phyloP scores from a whole-genome alignment of 2,888 invertebrate species.

The Rhodophaea formosa region DNA sequence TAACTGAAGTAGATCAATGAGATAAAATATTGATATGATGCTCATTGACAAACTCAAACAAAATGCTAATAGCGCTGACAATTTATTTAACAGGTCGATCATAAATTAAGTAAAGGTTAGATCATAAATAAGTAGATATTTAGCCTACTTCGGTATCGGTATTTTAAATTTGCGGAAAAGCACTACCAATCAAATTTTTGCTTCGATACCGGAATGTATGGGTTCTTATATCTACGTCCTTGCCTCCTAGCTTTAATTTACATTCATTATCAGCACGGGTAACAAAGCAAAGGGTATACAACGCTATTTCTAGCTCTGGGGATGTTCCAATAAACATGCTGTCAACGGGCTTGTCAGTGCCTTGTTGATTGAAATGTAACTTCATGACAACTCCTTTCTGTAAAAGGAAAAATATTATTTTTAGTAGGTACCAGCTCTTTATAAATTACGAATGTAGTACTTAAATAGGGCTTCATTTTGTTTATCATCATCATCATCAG shows the following conservation, averaged over 20 bases:
- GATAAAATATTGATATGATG: too few relatives aligned
- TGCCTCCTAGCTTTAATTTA: constrained; percentile 86
- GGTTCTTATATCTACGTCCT: constrained; percentile 87
- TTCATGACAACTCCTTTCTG: constrained; percentile 90
- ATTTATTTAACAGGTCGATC: too few relatives aligned
- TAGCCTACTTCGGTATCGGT: too few relatives aligned
- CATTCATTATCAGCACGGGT: constrained; percentile 88
- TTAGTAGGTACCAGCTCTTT: too few relatives aligned
- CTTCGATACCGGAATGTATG: constrained; percentile 88
- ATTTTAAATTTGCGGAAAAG: constrained; percentile 87
- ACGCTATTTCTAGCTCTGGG: constrained; percentile 94
- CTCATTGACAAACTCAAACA: too few relatives aligned
- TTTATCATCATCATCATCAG: too few relatives aligned
- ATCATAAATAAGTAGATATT: too few relatives aligned
- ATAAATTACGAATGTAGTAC: too few relatives aligned
- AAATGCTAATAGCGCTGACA: too few relatives aligned
- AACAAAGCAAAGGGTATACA: constrained; percentile 93
- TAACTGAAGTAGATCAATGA: too few relatives aligned
- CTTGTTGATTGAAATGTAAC: constrained; percentile 86
- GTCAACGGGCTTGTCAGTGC: constrained; percentile 88
- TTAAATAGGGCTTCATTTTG: too few relatives aligned
- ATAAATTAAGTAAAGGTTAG: too few relatives aligned
- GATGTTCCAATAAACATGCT: constrained; percentile 91
- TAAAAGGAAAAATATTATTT: constrained; percentile 30
- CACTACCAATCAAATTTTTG: constrained; percentile 89